Evolutionary conservation across 2,113 vertebrate genomes (phyloP), one percentile per base, ranked within the genome.

Genomic region (Aspidoscelis tigris): DNA sequence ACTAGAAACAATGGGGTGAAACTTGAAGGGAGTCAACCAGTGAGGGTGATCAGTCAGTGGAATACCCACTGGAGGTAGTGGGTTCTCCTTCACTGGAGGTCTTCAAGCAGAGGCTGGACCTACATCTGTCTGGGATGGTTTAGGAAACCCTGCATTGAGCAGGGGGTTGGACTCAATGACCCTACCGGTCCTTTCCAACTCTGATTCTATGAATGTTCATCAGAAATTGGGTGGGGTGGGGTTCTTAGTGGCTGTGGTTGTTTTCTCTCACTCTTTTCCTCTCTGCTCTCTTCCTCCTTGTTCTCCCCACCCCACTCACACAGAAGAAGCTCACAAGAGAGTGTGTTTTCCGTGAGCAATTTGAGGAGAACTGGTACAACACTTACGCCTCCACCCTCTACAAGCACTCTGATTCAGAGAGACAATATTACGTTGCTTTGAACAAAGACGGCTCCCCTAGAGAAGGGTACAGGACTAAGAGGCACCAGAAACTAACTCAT

Each of bases 311-410:
- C 12, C 82, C 55, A 33, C 47, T 82, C 18, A 1, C 58, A 87
- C 97, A 99, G 99, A 99, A 98, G 96, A 99, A 99, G 95, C 97
- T 99, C 89, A 98, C 97, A 0, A 96, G 96, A 66, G 99, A 99
- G 93, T 99, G 98, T 5, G 98, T 99, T 78, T 99, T 99, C 96
- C 97, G 98, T 79, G 99, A 99, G 95, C 98, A 99, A 94, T 99
- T 99, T 92, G 98, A 99, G 95, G 98, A 99, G 96, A 99, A 99
- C 95, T 99, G 98, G 98, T 99, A 99, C 96, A 99, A 99, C 96
- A 99, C 99, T 0, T 99, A 99, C 55, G 97, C 99, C 65, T 99
- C 99, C 0, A 99, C 98, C 3, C 96, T 98, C 69, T 99, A 99
- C 96, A 98, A 98, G 92, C 98, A 99, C 79, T 92, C 93, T 0